phyloP scores from a whole-genome alignment of 2,797 vertebrate species.

The Serranus cabrilla region DNA sequence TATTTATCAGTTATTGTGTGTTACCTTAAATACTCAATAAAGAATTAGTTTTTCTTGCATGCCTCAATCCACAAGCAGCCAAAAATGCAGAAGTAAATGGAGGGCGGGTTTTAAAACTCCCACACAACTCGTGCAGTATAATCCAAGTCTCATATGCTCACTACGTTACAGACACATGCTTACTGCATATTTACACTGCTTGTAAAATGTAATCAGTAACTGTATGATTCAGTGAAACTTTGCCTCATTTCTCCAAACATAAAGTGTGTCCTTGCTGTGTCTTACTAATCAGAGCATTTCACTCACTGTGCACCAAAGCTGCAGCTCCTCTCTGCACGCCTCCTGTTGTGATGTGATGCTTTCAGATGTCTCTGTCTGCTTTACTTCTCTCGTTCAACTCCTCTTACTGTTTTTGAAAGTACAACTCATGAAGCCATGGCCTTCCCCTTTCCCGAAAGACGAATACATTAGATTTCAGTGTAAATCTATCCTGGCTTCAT shows the following conservation, averaged over 20 bases:
- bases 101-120: too few species aligned
- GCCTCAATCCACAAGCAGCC: too few species aligned
- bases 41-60: too few species aligned
- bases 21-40: too few species aligned
- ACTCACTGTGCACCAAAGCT: conserved; percentile 35
- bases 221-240: conserved; percentile 36
- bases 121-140: too few species aligned
- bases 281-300: conserved; percentile 42
- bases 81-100: too few species aligned
- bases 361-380: conserved; percentile 48
- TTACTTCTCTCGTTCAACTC: conserved; percentile 37
- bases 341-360: conserved; percentile 25
- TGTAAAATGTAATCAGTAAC: neutral
- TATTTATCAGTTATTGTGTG: too few species aligned
- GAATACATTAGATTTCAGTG: conserved; percentile 24
- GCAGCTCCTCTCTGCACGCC: conserved; percentile 59
- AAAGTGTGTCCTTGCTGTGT: conserved; percentile 29
- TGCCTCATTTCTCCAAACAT: conserved; percentile 66
- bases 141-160: too few species aligned
- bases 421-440: conserved; percentile 38
- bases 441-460: conserved; percentile 44
- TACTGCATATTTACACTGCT: too few species aligned
- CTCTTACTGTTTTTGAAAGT: conserved; percentile 37
- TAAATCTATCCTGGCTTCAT: conserved; percentile 34
- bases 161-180: too few species aligned